Conservation (phyloP, 2,888 invertebrate species). For the Theretra japonica region DNA sequence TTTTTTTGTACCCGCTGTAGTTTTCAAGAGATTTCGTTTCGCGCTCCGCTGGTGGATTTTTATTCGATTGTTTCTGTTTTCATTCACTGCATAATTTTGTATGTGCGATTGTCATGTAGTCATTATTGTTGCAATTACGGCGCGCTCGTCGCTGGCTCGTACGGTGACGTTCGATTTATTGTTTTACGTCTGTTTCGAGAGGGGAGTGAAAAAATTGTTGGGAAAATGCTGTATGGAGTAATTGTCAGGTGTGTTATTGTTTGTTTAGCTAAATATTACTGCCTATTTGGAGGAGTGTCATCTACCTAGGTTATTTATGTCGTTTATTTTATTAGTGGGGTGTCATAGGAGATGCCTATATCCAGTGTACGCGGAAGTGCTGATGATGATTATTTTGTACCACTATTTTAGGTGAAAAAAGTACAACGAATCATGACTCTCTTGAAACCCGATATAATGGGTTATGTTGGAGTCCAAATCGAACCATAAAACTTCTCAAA, state of each 20-base stretch:
- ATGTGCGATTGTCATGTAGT: neutral
- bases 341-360: too few relatives aligned
- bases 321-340: too few relatives aligned
- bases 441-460: too few relatives aligned
- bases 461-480: too few relatives aligned
- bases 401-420: too few relatives aligned
- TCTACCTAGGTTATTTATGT: too few relatives aligned
- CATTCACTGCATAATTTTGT: conserved; percentile 14
- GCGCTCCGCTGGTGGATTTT: conserved; percentile 42
- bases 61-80: conserved; percentile 42
- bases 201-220: too few relatives aligned
- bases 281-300: too few relatives aligned
- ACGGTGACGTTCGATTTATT: neutral
- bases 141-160: neutral
- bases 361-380: too few relatives aligned
- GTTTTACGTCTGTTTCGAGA: neutral
- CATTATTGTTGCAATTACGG: conserved; percentile 8
- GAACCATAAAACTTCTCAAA: too few relatives aligned
- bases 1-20: conserved; percentile 43
- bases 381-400: too few relatives aligned
- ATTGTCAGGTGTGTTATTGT: neutral
- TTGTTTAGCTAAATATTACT: neutral
- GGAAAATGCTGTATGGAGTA: neutral
- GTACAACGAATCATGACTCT: too few relatives aligned
- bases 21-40: conserved; percentile 53